phyloP scores from a whole-genome alignment of 2,113 vertebrate species.

The Muntiacus reevesi region DNA sequence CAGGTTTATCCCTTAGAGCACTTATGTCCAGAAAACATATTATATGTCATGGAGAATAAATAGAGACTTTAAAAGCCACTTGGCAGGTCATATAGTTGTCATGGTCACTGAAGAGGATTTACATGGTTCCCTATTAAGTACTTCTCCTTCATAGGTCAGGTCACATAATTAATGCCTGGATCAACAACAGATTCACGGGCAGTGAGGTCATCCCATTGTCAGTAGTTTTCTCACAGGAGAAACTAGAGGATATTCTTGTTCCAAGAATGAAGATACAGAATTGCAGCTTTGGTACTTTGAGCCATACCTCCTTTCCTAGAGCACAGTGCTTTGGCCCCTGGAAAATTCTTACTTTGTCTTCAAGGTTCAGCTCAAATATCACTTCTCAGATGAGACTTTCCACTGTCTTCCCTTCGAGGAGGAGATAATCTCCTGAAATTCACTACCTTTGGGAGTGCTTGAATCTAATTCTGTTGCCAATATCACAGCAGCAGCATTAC shows the following conservation, averaged over 20 bases:
- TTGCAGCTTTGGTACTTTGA: too few relatives aligned
- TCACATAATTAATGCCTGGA: neutral
- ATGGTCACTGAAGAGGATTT: neutral
- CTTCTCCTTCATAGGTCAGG: neutral
- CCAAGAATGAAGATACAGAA: neutral
- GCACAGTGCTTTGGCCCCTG: neutral
- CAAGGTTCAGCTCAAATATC: neutral
- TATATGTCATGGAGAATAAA: neutral
- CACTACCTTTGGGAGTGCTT: neutral
- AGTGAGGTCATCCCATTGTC: neutral
- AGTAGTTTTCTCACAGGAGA: neutral
- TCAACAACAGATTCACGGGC: neutral
- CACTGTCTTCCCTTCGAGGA: accelerated
- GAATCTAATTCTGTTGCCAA: neutral
- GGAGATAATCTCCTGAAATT: neutral
- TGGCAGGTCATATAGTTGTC: neutral
- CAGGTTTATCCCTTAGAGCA: neutral
- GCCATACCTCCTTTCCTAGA: neutral
- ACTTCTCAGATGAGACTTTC: neutral
- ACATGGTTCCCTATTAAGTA: neutral
- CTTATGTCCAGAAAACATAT: neutral
- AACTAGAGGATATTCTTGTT: neutral
- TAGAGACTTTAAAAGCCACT: neutral
- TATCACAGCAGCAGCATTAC: neutral
- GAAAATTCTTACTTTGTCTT: neutral